Percentiles rank a stretch among this genome's conserved stretches.
Conservation (phyloP, 37 sponge, comb jelly and placozoan genomes). For the Oscarella lobularis region DNA sequence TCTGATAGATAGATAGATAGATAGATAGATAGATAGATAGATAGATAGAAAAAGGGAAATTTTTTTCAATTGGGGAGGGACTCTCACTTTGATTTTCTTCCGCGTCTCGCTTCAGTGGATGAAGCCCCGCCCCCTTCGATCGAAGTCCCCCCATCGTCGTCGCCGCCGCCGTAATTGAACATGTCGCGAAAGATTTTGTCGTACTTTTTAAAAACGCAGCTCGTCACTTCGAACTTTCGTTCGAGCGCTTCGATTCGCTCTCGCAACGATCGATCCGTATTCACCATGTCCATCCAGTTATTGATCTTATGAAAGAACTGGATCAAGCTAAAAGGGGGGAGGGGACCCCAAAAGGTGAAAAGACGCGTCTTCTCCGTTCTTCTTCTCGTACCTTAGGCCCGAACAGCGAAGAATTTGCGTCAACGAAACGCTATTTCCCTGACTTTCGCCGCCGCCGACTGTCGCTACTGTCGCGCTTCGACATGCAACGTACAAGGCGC, state of each 20-base stretch:
- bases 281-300: conserved; percentile 75
- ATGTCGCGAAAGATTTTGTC: conserved; percentile 40
- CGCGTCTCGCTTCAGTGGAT: too few relatives aligned
- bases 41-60: too few relatives aligned
- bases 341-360: too few relatives aligned
- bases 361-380: conserved; percentile 12
- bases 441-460: conserved; percentile 39
- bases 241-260: conserved; percentile 55
- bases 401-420: conserved; percentile 55
- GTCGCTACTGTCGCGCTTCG: conserved; percentile 42
- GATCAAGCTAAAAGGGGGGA: conserved; percentile 39
- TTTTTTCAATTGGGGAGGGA: too few relatives aligned
- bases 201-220: conserved; percentile 75
- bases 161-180: too few relatives aligned
- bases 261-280: conserved; percentile 34
- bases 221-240: conserved; percentile 77
- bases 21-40: too few relatives aligned
- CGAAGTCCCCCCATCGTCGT: too few relatives aligned
- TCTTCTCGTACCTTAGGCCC: conserved; percentile 39
- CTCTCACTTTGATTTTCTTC: too few relatives aligned
- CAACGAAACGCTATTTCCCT: conserved; percentile 65
- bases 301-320: conserved; percentile 80
- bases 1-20: conserved; percentile 11
- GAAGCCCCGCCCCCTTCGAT: too few relatives aligned
- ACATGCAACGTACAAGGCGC: conserved; percentile 75